Evolutionary conservation across 1,140 invertebrate genomes (phyloP).

Genomic region (Drosophila neocordata): DNA sequence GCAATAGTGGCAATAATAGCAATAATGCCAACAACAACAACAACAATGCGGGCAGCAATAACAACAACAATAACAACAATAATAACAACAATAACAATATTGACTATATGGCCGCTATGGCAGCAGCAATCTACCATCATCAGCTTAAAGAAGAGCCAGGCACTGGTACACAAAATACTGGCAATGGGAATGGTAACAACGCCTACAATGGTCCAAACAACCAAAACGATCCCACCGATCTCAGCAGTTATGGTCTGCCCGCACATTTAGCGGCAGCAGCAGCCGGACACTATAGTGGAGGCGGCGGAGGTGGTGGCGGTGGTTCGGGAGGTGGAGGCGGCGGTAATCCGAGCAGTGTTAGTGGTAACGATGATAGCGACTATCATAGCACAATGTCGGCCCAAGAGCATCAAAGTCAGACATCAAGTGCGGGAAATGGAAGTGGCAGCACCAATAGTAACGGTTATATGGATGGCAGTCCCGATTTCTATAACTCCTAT

Average conservation of each 20-base stretch:
- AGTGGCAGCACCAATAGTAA: slow-evolving; percentile 62
- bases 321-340: neutral
- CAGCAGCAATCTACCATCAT: slow-evolving; percentile 68
- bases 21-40: slow-evolving; percentile 48
- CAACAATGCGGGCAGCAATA: slow-evolving; percentile 55
- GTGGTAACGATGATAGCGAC: slow-evolving; percentile 67
- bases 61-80: slow-evolving; percentile 66
- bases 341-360: slow-evolving; percentile 17
- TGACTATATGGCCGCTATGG: slow-evolving; percentile 68
- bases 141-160: slow-evolving; percentile 81
- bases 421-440: slow-evolving; percentile 79
- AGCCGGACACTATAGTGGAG: slow-evolving; percentile 48
- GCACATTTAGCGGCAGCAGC: slow-evolving; percentile 63
- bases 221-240: slow-evolving; percentile 79
- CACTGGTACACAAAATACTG: slow-evolving; percentile 59
- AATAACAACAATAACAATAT: slow-evolving; percentile 62
- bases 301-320: slow-evolving; percentile 45
- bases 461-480: slow-evolving; percentile 86
- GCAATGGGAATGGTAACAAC: slow-evolving; percentile 19
- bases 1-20: slow-evolving; percentile 30
- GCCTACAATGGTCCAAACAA: slow-evolving; percentile 53
- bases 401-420: slow-evolving; percentile 88
- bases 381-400: slow-evolving; percentile 74
- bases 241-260: slow-evolving; percentile 72
- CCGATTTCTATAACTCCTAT: slow-evolving; percentile 87